Evolutionary conservation across 2,113 vertebrate genomes (phyloP).

Genomic region (Periophthalmus modestus): DNA sequence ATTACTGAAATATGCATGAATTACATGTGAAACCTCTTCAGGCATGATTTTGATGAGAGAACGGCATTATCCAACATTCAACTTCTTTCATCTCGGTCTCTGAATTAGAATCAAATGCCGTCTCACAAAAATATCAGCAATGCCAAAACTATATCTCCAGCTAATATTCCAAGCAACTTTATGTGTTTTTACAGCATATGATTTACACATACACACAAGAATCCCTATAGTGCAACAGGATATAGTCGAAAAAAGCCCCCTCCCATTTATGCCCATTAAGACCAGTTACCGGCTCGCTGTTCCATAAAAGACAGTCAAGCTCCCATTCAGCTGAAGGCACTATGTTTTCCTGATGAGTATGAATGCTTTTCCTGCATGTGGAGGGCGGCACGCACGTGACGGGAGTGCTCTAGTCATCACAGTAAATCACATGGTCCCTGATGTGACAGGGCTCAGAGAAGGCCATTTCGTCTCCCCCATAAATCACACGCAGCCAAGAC

Average conservation of each 20-base stretch:
- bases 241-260: constrained; percentile 10
- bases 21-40: no score
- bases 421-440: constrained; percentile 48
- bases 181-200: neutral
- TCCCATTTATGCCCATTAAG: constrained; percentile 45
- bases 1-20: no score
- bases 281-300: constrained; percentile 41
- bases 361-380: constrained; percentile 36
- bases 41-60: no score
- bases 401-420: constrained; percentile 41
- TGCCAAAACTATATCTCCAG: neutral
- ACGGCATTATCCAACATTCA: no score
- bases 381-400: constrained; percentile 27
- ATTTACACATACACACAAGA: neutral
- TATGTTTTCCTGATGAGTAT: constrained; percentile 56
- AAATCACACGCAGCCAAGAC: constrained; percentile 48
- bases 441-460: constrained; percentile 59
- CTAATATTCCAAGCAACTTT: neutral
- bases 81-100: neutral
- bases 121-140: neutral
- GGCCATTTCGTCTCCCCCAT: constrained; percentile 57
- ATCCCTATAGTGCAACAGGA: constrained; percentile 16
- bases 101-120: neutral
- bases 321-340: constrained; percentile 18
- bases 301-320: constrained; percentile 26